Evolutionary conservation across 2,888 invertebrate genomes (phyloP).

Genomic region (Tipula unca): DNA sequence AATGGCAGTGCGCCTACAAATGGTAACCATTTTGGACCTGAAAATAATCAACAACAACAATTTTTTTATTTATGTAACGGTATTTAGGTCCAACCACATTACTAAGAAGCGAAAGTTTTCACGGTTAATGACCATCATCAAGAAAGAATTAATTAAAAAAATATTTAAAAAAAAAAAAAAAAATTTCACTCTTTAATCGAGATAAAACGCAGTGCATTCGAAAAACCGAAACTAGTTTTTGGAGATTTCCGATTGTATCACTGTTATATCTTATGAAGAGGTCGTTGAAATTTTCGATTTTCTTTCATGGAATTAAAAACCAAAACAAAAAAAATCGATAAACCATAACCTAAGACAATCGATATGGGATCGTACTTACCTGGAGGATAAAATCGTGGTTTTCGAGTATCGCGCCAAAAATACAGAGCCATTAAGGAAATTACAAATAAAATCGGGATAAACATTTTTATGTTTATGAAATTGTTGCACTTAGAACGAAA

Average conservation of each 20-base stretch:
- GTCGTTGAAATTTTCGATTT: background rate
- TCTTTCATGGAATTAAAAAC: background rate
- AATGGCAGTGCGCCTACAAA: conserved; percentile 45
- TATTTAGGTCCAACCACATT: background rate
- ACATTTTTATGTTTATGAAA: background rate
- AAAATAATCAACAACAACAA: conserved; percentile 21
- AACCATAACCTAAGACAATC: background rate
- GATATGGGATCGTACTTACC: background rate
- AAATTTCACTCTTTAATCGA: background rate
- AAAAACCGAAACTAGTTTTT: background rate
- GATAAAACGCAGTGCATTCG: too few species aligned
- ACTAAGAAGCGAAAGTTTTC: background rate
- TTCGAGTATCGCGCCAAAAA: conserved; percentile 14
- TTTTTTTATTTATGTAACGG: background rate
- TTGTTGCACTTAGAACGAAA: background rate
- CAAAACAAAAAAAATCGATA: background rate
- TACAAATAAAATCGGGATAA: background rate
- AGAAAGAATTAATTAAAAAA: background rate
- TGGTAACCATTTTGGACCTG: conserved; percentile 50
- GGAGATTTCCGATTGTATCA: background rate
- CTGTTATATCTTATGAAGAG: background rate
- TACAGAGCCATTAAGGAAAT: background rate
- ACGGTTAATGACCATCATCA: background rate
- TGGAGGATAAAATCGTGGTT: background rate
- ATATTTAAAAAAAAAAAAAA: background rate